phyloP scores from a whole-genome alignment of 2,888 invertebrate genomes.

The Gortyna flavago region DNA sequence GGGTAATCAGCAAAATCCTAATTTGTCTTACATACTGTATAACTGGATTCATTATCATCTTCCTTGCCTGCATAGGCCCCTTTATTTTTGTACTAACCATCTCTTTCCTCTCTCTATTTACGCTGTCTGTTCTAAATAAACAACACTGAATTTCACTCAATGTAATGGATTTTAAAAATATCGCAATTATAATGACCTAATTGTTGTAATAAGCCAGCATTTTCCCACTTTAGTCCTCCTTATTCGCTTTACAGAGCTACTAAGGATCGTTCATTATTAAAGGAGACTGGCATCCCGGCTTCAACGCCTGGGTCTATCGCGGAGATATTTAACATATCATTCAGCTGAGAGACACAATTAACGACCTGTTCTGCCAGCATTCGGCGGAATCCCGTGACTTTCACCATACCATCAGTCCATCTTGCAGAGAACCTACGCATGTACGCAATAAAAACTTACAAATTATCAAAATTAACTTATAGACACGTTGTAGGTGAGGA shows the following conservation, averaged over 20 bases:
- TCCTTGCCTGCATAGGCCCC: not conserved
- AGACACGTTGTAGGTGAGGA: conserved; percentile 19
- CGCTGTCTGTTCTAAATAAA: not conserved
- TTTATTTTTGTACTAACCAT: not conserved
- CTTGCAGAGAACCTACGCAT: not conserved
- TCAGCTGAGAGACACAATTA: not conserved
- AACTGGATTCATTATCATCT: not conserved
- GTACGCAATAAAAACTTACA: not conserved
- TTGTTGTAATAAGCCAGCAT: not conserved
- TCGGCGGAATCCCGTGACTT: not conserved
- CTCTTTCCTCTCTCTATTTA: not conserved
- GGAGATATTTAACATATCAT: not conserved
- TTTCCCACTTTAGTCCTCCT: not conserved
- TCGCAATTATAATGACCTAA: not conserved
- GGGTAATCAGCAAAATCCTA: not conserved
- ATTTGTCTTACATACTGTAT: not conserved
- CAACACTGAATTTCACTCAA: not conserved
- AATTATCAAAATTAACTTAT: not conserved
- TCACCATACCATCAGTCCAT: not conserved
- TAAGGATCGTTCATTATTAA: not conserved
- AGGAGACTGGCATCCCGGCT: not conserved
- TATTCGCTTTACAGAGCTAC: not conserved
- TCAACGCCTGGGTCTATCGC: not conserved
- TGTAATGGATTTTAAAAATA: not conserved
- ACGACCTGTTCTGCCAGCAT: no score